Conservation (phyloP, 2,888 invertebrate species). For the Ametastegia equiseti region DNA sequence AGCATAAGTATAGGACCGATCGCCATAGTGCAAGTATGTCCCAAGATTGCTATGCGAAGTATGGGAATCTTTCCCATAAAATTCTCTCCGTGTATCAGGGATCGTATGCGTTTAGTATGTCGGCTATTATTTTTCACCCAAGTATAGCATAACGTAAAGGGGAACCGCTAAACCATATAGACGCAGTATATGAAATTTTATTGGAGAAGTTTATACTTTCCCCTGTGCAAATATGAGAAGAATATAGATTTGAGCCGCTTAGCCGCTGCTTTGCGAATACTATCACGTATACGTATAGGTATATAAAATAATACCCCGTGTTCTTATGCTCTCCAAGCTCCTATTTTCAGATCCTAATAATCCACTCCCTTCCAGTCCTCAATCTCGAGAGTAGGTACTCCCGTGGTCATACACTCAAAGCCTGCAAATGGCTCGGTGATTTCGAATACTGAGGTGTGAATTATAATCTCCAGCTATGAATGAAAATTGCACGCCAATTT, state of each 20-base stretch:
- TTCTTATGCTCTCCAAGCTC: neutral
- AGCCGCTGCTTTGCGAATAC: neutral
- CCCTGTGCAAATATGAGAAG: neutral
- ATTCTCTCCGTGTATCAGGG: no score
- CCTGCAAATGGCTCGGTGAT: neutral
- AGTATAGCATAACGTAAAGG: neutral
- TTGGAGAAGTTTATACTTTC: neutral
- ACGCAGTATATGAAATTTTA: slow-evolving; percentile 9
- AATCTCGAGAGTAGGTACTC: neutral
- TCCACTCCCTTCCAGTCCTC: neutral
- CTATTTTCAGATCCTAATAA: neutral
- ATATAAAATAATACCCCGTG: neutral
- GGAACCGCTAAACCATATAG: neutral
- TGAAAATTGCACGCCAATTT: neutral
- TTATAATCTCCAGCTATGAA: neutral
- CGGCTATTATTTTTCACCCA: neutral
- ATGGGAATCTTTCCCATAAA: no score
- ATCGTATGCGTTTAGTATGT: neutral
- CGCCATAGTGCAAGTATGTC: no score
- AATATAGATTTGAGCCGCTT: neutral
- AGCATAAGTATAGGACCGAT: no score
- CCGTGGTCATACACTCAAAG: neutral
- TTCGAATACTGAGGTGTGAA: neutral
- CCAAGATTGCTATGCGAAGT: no score
- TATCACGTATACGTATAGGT: neutral